These are phyloP conservation scores for Vulpes lagopus DNA, from an alignment of 2,113 vertebrate species.

Conservation along the genomic window DNA sequence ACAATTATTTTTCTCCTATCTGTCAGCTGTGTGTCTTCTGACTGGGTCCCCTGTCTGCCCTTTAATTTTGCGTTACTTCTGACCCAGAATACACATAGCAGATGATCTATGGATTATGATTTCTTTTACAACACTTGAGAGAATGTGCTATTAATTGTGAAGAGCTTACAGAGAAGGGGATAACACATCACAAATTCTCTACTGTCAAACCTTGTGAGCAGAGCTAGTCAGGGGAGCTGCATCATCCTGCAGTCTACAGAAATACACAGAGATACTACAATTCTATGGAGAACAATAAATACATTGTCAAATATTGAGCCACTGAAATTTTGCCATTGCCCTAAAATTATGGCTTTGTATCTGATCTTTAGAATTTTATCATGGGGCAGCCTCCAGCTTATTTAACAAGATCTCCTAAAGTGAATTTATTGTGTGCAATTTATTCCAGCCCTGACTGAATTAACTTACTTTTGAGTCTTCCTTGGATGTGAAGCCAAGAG, in stretches of 20 bases:
- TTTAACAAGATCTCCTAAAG: conserved; percentile 38
- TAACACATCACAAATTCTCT: background rate
- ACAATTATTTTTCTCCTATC: background rate
- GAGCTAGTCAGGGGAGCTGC: background rate
- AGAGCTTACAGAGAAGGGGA: background rate
- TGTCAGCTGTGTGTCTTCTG: background rate
- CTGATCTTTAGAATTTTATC: conserved; percentile 21
- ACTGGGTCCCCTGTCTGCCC: background rate
- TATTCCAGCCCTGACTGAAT: conserved; percentile 30
- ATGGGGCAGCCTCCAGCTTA: background rate
- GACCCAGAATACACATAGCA: background rate
- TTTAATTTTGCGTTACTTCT: conserved; percentile 23
- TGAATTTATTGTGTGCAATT: conserved; percentile 43
- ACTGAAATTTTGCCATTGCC: conserved; percentile 31
- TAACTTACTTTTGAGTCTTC: background rate
- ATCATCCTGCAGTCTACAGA: background rate
- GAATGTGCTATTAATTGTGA: background rate
- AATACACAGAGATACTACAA: background rate
- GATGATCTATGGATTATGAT: background rate
- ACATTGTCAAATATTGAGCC: conserved; percentile 56
- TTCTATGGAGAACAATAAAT: background rate
- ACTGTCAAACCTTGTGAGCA: background rate
- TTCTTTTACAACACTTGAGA: background rate
- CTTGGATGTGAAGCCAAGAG: conserved; percentile 30
- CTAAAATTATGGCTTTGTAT: conserved; percentile 51